Base-by-base conservation (phyloP, 1,140 invertebrate genomes). In the Drosophila pseudoobscura region DNA sequence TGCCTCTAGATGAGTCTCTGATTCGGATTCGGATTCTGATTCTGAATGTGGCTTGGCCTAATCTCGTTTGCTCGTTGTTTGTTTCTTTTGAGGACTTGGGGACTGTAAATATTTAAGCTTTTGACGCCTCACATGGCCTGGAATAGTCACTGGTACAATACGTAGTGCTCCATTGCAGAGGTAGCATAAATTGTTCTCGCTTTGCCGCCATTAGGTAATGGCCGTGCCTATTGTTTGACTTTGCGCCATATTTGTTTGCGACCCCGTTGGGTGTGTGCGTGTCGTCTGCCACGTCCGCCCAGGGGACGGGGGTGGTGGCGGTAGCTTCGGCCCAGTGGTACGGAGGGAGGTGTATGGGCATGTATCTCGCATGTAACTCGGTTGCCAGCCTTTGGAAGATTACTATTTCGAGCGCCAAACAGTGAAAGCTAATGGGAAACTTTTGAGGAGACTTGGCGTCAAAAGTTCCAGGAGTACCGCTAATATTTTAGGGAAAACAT, bases 21-120 rank as follows among this genome's bases (percentile, higher is more conserved):
- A 5, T 11, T 39, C 11, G 13, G 35, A 3, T 39, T 39, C 9
- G 11, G 11, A 11, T 13, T 11, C 9, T 39, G 9, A 39, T 39
- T 39, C 35, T 39, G 35, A 5, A 13, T 75, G 24, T 56, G 39
- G 24, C 50, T 50, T 61, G 17, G 13, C 54, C 53, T 44, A 57
- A 70, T 75, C 20, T 56, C 22, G 15, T 64, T 49, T 61, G 6
- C 20, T 44, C 22, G 43, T 52, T 51, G 51, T 44, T 54, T 26
- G 24, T 26, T 26, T 26, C 24, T 26, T 26, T 55, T 49, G 20
- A 20, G 20, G 20, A 20, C 20, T 20, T 41, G 24, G 26, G 57
- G 39, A 43, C 24, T 70, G 83, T 88, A 88, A 88, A 88, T 88
- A 88, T 88, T 88, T 88, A 78, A 88, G 83, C 83, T 88, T 88